These are phyloP conservation scores for Acanthococcus lagerstroemiae DNA, from an alignment of 2,888 invertebrate species.

Conservation along the genomic window DNA sequence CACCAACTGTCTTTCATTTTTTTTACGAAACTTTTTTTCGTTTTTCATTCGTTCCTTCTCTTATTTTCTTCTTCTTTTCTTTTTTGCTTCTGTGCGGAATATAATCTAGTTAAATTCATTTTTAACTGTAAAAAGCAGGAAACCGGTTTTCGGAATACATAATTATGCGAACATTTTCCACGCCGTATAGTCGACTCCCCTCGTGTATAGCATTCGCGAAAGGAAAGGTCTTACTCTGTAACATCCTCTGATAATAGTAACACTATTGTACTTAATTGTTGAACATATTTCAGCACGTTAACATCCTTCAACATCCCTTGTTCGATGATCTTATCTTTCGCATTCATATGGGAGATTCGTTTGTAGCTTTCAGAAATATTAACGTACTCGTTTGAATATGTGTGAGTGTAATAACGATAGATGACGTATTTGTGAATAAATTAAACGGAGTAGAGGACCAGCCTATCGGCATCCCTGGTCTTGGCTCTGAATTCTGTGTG, in stretches of 20 bases:
- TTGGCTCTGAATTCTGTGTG: no score
- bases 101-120: constrained; percentile 26
- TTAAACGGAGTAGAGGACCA: no score
- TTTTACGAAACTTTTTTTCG: background rate
- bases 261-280: constrained; percentile 28
- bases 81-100: background rate
- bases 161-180: constrained; percentile 31
- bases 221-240: constrained; percentile 23
- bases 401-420: no score
- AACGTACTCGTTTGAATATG: background rate
- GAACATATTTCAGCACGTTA: constrained; percentile 23
- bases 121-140: constrained; percentile 28
- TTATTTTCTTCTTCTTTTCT: background rate
- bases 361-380: background rate
- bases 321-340: background rate
- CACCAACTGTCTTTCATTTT: background rate
- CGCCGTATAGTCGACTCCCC: constrained; percentile 13
- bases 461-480: no score
- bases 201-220: constrained; percentile 13
- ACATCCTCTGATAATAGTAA: constrained; percentile 15
- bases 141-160: constrained; percentile 31
- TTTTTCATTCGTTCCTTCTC: background rate
- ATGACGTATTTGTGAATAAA: no score
- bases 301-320: background rate
- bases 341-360: no score